Evolutionary conservation across 2,113 vertebrate species (phyloP), one percentile per base, ranked within the genome.

Genomic region (Lipophrys pholis): DNA sequence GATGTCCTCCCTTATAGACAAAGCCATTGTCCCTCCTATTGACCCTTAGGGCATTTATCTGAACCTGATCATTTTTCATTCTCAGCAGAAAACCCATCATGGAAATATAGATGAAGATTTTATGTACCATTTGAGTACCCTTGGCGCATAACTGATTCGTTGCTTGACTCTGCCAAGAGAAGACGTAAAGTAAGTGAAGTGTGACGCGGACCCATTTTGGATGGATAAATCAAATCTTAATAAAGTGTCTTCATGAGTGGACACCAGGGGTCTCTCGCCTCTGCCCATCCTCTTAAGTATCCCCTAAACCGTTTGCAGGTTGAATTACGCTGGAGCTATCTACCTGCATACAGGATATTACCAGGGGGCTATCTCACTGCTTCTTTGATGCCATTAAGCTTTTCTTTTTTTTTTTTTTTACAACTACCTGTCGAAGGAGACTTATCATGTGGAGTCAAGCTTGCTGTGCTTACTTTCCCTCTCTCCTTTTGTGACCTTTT

Each of bases 211-310:
- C 79, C 82, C 49, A 74, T 85, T 90, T 89, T 89, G 55, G 64
- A 58, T 78, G 79, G 63, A 89, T 89, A 85, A 92, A 91, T 90
- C 89, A 84, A 75, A 80, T 87, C 78, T 78, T 80, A 84, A 81
- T 86, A 80, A 83, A 73, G 70, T 40, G 11, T 6, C 63, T 69
- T 41, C 63, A 46, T 69, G 63, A 80, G 66, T 86, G 71, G 64
- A 84, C 69, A 75, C 55, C 16, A 54, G 72, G 68, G 81, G 76
- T 87, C 69, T 80, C 58, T 80, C 8, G 35, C 57, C 52, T 45
- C 41, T 72, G 75, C 51, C 15, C 62, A 52, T 42, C 41, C n/a
- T 58, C 40, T 77, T 80, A 78, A 84, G 46, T 62, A 73, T 43
- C 61, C 48, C 56, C 52, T 64, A 60, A 89, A 81, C 61, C 60